Conservation (phyloP, 2,888 invertebrate genomes). For the Plemyria rubiginata region DNA sequence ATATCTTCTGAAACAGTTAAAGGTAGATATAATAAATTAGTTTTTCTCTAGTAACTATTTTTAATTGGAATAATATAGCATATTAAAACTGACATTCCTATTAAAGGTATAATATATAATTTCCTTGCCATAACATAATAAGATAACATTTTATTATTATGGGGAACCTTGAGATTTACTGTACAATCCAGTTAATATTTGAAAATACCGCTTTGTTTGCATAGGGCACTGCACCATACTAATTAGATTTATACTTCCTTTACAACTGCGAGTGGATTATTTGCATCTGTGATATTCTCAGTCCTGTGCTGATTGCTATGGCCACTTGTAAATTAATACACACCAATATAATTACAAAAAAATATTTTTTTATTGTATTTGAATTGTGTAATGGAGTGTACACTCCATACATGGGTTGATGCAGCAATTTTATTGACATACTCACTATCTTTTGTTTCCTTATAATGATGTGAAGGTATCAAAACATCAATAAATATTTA, state of each 20-base stretch:
- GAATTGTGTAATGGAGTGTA: constrained; percentile 1
- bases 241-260: constrained; percentile 30
- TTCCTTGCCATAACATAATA: no score
- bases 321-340: constrained; percentile 52
- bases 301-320: constrained; percentile 69
- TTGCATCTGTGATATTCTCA: constrained; percentile 82
- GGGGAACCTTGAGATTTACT: constrained; percentile 16
- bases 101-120: no score
- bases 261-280: constrained; percentile 55
- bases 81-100: not conserved
- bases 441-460: not conserved
- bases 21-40: no score
- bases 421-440: not conserved
- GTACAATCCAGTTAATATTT: constrained; percentile 41
- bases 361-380: constrained; percentile 6
- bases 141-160: not conserved
- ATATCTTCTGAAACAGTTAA: no score
- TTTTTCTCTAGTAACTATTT: constrained; percentile 2
- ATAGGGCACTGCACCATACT: constrained; percentile 23
- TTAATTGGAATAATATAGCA: constrained; percentile 5
- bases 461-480: no score
- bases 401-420: constrained; percentile 15
- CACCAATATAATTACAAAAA: constrained; percentile 7
- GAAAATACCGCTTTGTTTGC: constrained; percentile 34
- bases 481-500: no score